A percentile compares a stretch with the other conserved stretches of the same genome.
Evolutionary conservation across 2,113 vertebrate genomes (phyloP).

Genomic region (Aldabrachelys gigantea): DNA sequence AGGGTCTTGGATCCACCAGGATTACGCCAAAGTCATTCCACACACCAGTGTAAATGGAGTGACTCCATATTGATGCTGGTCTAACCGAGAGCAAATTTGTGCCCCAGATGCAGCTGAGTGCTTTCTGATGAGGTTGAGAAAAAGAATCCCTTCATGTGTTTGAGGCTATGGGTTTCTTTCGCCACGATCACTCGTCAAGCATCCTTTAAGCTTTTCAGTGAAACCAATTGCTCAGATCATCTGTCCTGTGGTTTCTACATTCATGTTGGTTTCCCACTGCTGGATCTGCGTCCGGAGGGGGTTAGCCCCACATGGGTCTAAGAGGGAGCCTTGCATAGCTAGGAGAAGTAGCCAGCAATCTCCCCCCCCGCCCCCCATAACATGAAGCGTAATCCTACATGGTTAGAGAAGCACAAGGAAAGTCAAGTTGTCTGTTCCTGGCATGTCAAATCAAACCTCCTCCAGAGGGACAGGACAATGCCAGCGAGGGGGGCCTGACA

Average conservation of each 20-base stretch:
- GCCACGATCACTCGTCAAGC: background rate
- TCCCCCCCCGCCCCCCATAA: rapidly evolving
- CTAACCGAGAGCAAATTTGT: background rate
- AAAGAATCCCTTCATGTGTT: background rate
- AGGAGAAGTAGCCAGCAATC: background rate
- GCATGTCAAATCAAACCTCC: background rate
- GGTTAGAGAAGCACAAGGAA: background rate
- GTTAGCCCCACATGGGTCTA: background rate
- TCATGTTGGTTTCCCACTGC: background rate
- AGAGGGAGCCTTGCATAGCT: background rate
- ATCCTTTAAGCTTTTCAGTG: background rate
- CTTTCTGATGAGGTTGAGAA: background rate
- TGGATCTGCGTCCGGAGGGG: background rate
- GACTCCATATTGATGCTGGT: background rate
- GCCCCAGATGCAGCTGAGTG: background rate
- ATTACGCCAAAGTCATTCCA: background rate
- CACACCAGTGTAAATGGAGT: background rate
- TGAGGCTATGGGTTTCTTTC: background rate
- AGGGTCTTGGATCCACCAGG: background rate
- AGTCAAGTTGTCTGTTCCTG: background rate
- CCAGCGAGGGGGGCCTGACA: background rate
- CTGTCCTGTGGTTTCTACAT: background rate
- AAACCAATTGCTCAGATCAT: background rate
- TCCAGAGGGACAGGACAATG: background rate
- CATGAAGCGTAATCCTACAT: rapidly evolving